A percentile compares a stretch with the other conserved stretches of the same genome.
phyloP scores from a whole-genome alignment of 2,888 invertebrate genomes.

The Chrysopilus asiliformis region DNA sequence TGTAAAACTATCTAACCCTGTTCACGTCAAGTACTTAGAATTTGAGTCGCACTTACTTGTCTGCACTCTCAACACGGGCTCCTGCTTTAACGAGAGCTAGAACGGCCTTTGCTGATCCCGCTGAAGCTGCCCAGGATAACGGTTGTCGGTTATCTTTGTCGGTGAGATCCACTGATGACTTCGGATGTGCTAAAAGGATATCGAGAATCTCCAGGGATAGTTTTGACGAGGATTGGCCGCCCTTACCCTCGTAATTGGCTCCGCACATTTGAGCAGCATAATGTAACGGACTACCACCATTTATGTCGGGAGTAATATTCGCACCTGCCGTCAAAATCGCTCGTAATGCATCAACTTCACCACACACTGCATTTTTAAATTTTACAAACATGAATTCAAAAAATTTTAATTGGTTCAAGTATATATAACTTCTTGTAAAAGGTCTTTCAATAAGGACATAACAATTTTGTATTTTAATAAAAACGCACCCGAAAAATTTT shows the following conservation, averaged over 20 bases:
- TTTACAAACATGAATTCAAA: too few relatives aligned
- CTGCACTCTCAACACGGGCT: constrained; percentile 65
- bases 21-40: neutral
- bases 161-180: constrained; percentile 67
- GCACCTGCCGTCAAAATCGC: constrained; percentile 76
- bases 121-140: constrained; percentile 93
- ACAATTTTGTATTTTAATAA: too few relatives aligned
- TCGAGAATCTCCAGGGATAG: constrained; percentile 48
- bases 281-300: constrained; percentile 90
- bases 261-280: constrained; percentile 97
- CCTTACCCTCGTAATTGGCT: constrained; percentile 50
- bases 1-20: too few relatives aligned
- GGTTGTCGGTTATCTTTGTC: constrained; percentile 93
- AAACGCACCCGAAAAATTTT: too few relatives aligned
- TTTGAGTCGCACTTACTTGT: constrained; percentile 42
- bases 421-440: too few relatives aligned
- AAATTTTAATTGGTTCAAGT: too few relatives aligned
- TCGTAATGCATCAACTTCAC: constrained; percentile 78
- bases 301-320: constrained; percentile 77
- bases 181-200: constrained; percentile 64
- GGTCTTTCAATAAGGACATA: too few relatives aligned
- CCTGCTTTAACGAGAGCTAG: constrained; percentile 78
- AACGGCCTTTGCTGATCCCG: constrained; percentile 87
- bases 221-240: constrained; percentile 27
- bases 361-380: too few relatives aligned